Conservation (phyloP, 2,888 invertebrate genomes). For the Dioctria rufipes region DNA sequence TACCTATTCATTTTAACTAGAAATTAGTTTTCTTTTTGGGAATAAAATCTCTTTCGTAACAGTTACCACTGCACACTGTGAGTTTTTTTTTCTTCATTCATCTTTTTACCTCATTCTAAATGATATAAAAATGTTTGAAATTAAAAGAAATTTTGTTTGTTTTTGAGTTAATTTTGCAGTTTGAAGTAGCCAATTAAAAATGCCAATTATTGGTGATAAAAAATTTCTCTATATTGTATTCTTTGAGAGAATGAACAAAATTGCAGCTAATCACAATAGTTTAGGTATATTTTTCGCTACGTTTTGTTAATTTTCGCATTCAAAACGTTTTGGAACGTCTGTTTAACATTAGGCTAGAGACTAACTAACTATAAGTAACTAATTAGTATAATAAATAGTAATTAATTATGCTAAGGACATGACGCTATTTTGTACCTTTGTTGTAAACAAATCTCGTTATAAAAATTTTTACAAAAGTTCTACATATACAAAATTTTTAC, state of each 20-base stretch:
- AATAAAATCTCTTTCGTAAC: no score
- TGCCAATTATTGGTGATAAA: conserved; percentile 45
- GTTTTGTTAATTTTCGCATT: background rate
- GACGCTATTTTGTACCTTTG: conserved; percentile 36
- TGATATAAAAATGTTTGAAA: no score
- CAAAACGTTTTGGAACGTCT: background rate
- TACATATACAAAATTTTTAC: background rate
- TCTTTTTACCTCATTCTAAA: no score
- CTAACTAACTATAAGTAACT: background rate
- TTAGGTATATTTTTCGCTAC: background rate
- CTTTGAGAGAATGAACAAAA: conserved; percentile 38
- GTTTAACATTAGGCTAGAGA: background rate
- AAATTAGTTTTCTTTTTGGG: no score
- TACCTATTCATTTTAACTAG: no score
- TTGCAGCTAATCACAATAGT: conserved; percentile 38
- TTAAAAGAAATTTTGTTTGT: no score
- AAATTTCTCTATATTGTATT: conserved; percentile 32
- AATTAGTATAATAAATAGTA: conserved; percentile 19
- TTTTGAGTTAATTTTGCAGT: conserved; percentile 10
- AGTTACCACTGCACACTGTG: no score
- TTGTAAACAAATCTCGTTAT: conserved; percentile 48
- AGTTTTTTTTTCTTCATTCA: no score
- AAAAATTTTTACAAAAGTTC: conserved; percentile 38
- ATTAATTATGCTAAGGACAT: conserved; percentile 18
- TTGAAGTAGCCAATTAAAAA: conserved; percentile 47